A percentile compares a stretch with the other conserved stretches of the same genome.
phyloP scores from a whole-genome alignment of 37 sponge, comb jelly and placozoan species.

The Chondrosia reniformis region DNA sequence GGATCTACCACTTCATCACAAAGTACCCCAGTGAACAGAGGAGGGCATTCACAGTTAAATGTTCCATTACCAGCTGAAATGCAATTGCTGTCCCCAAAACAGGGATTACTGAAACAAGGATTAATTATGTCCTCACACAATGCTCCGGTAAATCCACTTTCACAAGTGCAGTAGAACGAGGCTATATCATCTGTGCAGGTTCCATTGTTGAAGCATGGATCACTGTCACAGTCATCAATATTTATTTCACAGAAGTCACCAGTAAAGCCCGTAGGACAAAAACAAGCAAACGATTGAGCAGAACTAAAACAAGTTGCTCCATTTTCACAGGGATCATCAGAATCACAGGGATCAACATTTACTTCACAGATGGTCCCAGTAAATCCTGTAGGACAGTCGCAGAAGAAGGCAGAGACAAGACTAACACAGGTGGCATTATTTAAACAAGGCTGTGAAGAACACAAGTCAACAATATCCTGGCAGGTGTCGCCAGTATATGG shows the following conservation, averaged over 20 bases:
- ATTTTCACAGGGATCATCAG: conserved; percentile 39
- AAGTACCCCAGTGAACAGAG: conserved; percentile 24
- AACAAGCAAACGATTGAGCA: conserved; percentile 7
- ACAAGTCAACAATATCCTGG: neutral
- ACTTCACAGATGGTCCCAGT: conserved; percentile 22
- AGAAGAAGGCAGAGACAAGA: neutral
- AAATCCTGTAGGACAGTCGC: conserved; percentile 28
- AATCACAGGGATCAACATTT: conserved; percentile 31
- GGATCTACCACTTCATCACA: conserved; percentile 37
- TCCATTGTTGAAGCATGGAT: conserved; percentile 28
- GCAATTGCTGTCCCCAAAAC: conserved; percentile 33
- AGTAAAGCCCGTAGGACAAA: conserved; percentile 6
- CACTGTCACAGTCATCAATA: conserved; percentile 16
- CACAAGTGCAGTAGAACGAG: conserved; percentile 27
- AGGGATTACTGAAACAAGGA: conserved; percentile 25
- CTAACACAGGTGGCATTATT: conserved; percentile 15
- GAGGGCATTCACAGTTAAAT: conserved; percentile 23
- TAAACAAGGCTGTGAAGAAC: neutral
- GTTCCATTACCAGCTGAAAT: conserved; percentile 23
- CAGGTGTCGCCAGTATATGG: conserved; percentile 3
- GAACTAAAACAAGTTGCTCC: conserved; percentile 32
- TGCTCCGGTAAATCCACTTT: neutral
- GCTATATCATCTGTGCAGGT: conserved; percentile 22
- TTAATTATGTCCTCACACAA: conserved; percentile 17
- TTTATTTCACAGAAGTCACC: conserved; percentile 23